phyloP scores from a whole-genome alignment of 2,888 invertebrate genomes.

The Sinohyriopsis cumingii region DNA sequence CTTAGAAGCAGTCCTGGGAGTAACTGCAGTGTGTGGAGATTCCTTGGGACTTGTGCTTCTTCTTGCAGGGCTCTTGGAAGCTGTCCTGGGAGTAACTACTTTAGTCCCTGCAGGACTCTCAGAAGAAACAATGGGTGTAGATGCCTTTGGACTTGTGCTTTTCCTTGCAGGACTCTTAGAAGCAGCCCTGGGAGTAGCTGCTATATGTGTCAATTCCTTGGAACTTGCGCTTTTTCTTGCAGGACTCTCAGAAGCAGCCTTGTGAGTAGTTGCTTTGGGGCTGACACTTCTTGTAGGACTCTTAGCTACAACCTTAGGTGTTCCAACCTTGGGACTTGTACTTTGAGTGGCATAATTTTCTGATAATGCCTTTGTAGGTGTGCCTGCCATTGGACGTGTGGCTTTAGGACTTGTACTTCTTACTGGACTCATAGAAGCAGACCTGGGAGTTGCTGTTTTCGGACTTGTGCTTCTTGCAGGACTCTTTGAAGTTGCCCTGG shows the following conservation, averaged over 20 bases:
- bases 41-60: conserved; percentile 11
- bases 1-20: conserved; percentile 5
- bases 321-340: background rate
- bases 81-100: conserved; percentile 10
- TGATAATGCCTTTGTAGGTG: background rate
- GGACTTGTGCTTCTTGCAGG: conserved; percentile 10
- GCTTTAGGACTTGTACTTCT: conserved; percentile 1
- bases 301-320: conserved; percentile 4
- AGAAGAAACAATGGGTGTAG: background rate
- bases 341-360: too few relatives aligned
- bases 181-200: background rate
- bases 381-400: too few relatives aligned
- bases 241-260: conserved; percentile 8
- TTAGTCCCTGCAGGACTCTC: conserved; percentile 17
- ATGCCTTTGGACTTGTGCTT: too few relatives aligned
- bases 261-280: background rate
- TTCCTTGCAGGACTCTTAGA: background rate
- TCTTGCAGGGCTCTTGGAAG: background rate
- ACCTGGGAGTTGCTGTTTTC: conserved; percentile 5
- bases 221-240: conserved; percentile 7
- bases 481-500: conserved; percentile 10
- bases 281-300: too few relatives aligned
- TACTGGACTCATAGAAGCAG: background rate
- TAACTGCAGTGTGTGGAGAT: conserved; percentile 10
- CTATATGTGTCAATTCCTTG: background rate